A percentile compares a stretch with the other conserved stretches of the same genome.
Conservation (phyloP, 2,113 vertebrate genomes). For the Lepus timidus region DNA sequence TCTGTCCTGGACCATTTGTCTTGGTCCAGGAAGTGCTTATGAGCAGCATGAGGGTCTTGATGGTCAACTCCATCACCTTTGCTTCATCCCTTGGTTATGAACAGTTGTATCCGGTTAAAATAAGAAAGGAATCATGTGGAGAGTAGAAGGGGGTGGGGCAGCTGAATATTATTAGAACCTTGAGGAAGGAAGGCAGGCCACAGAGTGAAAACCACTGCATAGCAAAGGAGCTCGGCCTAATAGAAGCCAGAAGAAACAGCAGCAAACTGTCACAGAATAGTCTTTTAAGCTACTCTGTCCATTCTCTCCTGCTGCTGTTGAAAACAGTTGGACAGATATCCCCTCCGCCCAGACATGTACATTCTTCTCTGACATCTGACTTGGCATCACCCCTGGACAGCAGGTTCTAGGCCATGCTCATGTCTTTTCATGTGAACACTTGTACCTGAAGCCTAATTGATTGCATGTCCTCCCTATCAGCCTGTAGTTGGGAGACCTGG, state of each 20-base stretch:
- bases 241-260: slow-evolving; percentile 58
- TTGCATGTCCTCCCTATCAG: neutral
- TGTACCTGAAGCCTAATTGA: neutral
- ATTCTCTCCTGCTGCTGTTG: neutral
- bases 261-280: neutral
- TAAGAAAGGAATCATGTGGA: neutral
- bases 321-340: neutral
- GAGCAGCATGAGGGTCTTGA: neutral
- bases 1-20: neutral
- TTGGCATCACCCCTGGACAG: neutral
- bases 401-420: neutral
- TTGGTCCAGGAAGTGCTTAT: neutral
- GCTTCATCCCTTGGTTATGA: neutral
- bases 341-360: neutral
- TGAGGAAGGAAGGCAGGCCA: slow-evolving; percentile 45
- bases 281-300: neutral
- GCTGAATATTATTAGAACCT: slow-evolving; percentile 23
- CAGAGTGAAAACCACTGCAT: slow-evolving; percentile 32
- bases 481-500: neutral
- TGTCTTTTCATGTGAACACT: neutral
- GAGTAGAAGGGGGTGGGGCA: neutral
- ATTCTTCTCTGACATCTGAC: neutral
- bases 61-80: neutral
- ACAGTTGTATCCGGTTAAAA: slow-evolving; percentile 40
- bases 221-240: slow-evolving; percentile 31